Conservation (phyloP, 2,888 invertebrate genomes). For the Nephrotoma flavescens region DNA sequence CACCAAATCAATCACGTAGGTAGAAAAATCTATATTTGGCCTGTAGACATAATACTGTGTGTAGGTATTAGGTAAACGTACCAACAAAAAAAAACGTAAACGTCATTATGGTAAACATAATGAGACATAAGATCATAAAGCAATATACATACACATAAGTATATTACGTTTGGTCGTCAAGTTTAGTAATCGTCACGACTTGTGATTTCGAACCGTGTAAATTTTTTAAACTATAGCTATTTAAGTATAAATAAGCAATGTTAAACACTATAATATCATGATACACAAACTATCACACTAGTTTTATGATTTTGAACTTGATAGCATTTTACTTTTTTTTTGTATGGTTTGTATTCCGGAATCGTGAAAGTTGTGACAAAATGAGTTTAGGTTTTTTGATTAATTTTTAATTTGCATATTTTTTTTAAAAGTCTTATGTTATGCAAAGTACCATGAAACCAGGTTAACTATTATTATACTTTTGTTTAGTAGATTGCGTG, state of each 20-base stretch:
- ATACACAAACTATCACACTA: not conserved
- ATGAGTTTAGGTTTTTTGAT: not conserved
- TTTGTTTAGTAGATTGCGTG: not conserved
- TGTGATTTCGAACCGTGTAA: not conserved
- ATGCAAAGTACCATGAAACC: not conserved
- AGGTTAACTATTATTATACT: not conserved
- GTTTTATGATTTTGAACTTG: not conserved
- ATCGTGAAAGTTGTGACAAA: not conserved
- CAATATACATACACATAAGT: no score
- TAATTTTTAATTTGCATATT: not conserved
- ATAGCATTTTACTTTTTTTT: not conserved
- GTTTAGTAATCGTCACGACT: not conserved
- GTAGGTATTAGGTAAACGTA: not conserved
- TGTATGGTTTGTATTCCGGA: not conserved
- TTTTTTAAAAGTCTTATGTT: not conserved
- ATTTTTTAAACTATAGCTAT: not conserved
- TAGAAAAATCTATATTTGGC: not conserved
- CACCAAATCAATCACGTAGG: not conserved
- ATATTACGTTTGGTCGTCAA: not conserved
- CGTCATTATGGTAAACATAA: not conserved
- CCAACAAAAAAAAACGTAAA: not conserved
- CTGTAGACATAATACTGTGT: not conserved
- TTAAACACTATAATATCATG: no score
- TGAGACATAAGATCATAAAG: not conserved
- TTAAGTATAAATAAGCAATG: not conserved